A percentile compares a stretch with the other conserved stretches of the same genome.
phyloP scores from a whole-genome alignment of 2,113 vertebrate genomes.

The Platycercus adscitus region DNA sequence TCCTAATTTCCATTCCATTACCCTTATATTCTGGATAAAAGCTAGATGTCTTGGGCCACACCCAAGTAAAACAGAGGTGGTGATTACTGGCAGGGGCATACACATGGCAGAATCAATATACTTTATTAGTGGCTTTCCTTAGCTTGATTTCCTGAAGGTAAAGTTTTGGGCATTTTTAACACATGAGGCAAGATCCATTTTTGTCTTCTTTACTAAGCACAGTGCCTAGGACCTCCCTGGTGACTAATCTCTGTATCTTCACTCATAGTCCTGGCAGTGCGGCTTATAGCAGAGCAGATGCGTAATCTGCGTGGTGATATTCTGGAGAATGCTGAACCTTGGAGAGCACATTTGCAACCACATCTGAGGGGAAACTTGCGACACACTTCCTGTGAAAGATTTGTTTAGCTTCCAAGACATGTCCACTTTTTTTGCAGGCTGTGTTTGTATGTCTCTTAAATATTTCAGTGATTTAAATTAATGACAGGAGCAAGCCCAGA shows the following conservation, averaged over 20 bases:
- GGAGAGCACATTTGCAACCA: neutral
- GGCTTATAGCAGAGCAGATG: neutral
- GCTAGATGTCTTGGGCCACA: neutral
- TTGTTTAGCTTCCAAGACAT: neutral
- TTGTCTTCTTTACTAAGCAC: neutral
- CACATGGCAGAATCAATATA: neutral
- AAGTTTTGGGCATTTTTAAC: neutral
- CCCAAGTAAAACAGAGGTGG: neutral
- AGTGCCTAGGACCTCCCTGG: neutral
- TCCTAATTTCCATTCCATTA: conserved; percentile 41
- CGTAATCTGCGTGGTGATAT: fast-evolving
- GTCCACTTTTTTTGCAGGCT: neutral
- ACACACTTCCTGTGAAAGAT: neutral
- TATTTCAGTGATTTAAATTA: neutral
- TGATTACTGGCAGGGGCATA: conserved; percentile 3
- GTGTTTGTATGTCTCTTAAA: neutral
- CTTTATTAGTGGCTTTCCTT: neutral
- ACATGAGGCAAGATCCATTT: neutral
- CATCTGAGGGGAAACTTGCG: neutral
- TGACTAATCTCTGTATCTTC: neutral
- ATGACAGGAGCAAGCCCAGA: neutral
- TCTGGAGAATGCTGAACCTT: neutral
- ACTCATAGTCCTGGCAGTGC: neutral
- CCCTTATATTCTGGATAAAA: neutral
- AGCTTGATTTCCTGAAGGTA: conserved; percentile 6